phyloP scores from a whole-genome alignment of 2,113 vertebrate genomes.

The Carollia perspicillata region DNA sequence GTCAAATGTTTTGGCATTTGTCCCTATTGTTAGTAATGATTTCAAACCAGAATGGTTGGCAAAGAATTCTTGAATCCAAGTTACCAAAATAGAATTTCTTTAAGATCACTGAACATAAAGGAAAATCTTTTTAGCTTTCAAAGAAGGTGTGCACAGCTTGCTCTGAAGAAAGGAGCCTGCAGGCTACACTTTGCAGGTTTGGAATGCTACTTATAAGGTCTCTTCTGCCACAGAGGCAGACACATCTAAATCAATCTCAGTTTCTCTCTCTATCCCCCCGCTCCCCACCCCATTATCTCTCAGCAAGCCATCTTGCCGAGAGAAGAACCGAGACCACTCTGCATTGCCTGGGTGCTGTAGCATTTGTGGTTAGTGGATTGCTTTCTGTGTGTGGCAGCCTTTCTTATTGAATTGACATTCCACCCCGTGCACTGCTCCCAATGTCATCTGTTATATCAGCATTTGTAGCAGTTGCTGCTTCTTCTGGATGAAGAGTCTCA shows the following conservation, averaged over 20 bases:
- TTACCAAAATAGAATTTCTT: slow-evolving; percentile 19
- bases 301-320: neutral
- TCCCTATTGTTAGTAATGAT: slow-evolving; percentile 12
- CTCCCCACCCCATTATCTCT: neutral
- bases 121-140: neutral
- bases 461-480: slow-evolving; percentile 52
- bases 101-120: slow-evolving; percentile 37
- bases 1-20: slow-evolving; percentile 33
- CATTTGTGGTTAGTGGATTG: neutral
- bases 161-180: neutral
- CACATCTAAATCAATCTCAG: neutral
- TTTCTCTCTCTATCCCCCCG: neutral
- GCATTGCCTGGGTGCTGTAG: neutral
- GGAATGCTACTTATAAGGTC: neutral
- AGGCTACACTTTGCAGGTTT: neutral
- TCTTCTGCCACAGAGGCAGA: neutral
- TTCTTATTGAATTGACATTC: neutral
- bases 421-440: neutral
- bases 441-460: neutral
- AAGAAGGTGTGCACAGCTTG: neutral
- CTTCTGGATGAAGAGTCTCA: slow-evolving; percentile 65
- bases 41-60: slow-evolving; percentile 36
- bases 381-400: neutral
- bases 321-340: neutral
- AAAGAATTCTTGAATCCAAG: slow-evolving; percentile 39